These are phyloP conservation scores for Pavo muticus DNA, from an alignment of 2,113 vertebrate species.

Conservation along the genomic window DNA sequence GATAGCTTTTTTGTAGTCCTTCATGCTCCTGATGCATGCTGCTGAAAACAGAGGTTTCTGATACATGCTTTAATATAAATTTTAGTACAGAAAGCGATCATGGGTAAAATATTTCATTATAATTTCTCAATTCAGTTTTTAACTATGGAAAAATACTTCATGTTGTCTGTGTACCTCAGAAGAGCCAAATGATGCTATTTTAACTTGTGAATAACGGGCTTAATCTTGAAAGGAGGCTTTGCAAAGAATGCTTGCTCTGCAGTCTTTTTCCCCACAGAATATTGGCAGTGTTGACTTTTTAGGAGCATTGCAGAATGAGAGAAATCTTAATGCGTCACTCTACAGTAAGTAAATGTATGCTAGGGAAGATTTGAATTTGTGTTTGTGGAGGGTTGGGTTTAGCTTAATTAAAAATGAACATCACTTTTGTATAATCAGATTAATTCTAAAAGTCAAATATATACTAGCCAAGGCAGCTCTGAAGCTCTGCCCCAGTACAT, in stretches of 20 bases:
- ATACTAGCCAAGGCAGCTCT: background rate
- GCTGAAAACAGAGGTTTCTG: background rate
- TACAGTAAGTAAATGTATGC: background rate
- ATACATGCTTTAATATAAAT: background rate
- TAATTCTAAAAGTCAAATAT: background rate
- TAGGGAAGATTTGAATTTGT: background rate
- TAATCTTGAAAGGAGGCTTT: slow-evolving; percentile 12
- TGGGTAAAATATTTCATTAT: background rate
- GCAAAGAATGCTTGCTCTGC: slow-evolving; percentile 15
- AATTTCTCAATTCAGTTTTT: background rate
- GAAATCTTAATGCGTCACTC: background rate
- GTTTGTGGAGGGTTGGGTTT: background rate
- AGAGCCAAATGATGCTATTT: background rate
- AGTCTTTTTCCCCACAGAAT: background rate
- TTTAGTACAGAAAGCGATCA: background rate
- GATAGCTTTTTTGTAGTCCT: background rate
- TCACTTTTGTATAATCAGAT: background rate
- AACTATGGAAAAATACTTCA: background rate
- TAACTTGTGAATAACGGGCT: slow-evolving; percentile 8
- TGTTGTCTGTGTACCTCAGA: background rate
- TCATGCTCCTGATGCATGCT: background rate
- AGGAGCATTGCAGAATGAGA: background rate
- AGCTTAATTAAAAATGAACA: slow-evolving; percentile 23
- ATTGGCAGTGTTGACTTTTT: slow-evolving; percentile 12
- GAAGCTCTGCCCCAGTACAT: accelerated